Percentiles rank a stretch among this genome's conserved stretches.
Conservation (phyloP, 2,113 vertebrate genomes). For the Chelonoidis abingdonii region DNA sequence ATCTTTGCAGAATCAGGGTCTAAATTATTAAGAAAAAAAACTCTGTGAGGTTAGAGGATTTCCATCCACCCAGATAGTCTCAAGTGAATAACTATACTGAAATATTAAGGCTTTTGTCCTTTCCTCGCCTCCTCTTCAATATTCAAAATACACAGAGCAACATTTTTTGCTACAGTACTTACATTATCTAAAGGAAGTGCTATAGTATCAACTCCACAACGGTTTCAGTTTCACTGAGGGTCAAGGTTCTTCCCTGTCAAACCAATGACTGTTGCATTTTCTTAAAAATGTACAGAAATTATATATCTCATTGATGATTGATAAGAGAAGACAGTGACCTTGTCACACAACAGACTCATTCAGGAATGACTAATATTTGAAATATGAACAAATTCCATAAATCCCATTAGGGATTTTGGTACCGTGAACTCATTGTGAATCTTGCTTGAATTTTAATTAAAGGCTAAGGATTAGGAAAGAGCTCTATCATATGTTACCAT, state of each 20-base stretch:
- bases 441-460: not conserved
- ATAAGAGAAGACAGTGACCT: not conserved
- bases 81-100: not conserved
- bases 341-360: not conserved
- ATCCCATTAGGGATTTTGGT: not conserved
- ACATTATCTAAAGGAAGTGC: not conserved
- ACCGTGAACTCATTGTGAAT: not conserved
- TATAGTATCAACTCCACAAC: not conserved
- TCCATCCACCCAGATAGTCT: not conserved
- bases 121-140: not conserved
- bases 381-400: not conserved
- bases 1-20: fast-evolving
- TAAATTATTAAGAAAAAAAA: not conserved
- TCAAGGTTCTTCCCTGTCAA: not conserved
- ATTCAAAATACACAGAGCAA: not conserved
- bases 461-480: not conserved
- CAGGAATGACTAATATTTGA: not conserved
- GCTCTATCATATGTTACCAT: not conserved
- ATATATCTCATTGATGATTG: not conserved
- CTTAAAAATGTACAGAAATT: not conserved
- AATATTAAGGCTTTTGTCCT: not conserved
- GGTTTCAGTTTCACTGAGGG: not conserved
- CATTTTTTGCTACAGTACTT: not conserved
- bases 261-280: not conserved
- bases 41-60: fast-evolving